A percentile compares a stretch with the other conserved stretches of the same genome.
phyloP scores from a whole-genome alignment of 2,888 invertebrate species.

The Pherbina coryleti region DNA sequence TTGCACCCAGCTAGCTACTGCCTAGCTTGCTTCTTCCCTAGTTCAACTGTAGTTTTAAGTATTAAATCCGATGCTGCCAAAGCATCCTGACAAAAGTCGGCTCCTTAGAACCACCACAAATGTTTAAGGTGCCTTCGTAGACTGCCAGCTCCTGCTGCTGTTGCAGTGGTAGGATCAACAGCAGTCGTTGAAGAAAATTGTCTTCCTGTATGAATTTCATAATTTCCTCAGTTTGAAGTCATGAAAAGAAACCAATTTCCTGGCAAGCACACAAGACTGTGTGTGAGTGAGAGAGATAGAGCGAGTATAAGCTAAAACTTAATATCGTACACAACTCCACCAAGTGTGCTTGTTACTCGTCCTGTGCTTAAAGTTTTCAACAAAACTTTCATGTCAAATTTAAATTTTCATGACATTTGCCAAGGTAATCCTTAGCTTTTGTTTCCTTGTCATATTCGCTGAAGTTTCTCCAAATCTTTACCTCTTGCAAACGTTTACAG shows the following conservation, averaged over 20 bases:
- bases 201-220: constrained; percentile 69
- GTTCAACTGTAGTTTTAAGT: neutral
- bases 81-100: constrained; percentile 17
- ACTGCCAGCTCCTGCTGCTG: neutral
- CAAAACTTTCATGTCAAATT: constrained; percentile 31
- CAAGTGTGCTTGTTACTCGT: neutral
- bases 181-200: constrained; percentile 64
- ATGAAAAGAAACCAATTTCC: constrained; percentile 65
- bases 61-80: neutral
- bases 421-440: constrained; percentile 27
- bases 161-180: constrained; percentile 39
- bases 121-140: constrained; percentile 1
- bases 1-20: neutral
- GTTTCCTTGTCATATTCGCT: constrained; percentile 5
- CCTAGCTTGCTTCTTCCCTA: neutral
- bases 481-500: neutral
- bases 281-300: neutral
- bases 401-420: constrained; percentile 36
- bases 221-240: constrained; percentile 64
- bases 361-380: constrained; percentile 32
- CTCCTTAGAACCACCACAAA: constrained; percentile 17
- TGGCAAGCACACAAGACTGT: constrained; percentile 36
- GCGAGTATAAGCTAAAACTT: neutral
- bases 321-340: neutral
- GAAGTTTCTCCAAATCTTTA: constrained; percentile 3